These are phyloP conservation scores for Chaetops frenatus DNA, from an alignment of 2,113 vertebrate species.

Conservation along the genomic window DNA sequence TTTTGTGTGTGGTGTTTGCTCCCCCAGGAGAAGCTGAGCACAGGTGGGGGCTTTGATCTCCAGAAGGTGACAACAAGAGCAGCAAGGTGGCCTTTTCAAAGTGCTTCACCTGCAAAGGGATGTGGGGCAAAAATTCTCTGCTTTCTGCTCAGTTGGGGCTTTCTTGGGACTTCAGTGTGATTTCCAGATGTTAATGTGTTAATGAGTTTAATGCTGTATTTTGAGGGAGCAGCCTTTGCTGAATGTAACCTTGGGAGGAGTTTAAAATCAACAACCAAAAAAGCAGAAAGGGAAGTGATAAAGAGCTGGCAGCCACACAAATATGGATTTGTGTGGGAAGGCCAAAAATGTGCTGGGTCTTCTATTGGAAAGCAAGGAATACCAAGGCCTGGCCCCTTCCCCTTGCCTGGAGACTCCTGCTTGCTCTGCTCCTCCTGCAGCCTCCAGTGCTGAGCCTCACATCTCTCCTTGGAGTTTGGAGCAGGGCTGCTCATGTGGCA, in stretches of 20 bases:
- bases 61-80: not conserved
- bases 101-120: not conserved
- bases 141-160: not conserved
- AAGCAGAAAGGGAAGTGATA: not conserved
- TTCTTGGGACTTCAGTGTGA: not conserved
- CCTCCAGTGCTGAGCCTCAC: not conserved
- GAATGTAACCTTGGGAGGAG: not conserved
- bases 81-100: not conserved
- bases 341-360: not conserved
- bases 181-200: not conserved
- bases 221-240: not conserved
- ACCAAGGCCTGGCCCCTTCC: not conserved
- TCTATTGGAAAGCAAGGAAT: fast-evolving
- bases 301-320: not conserved
- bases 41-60: not conserved
- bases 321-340: constrained; percentile 6
- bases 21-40: not conserved
- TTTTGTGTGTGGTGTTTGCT: not conserved
- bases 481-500: not conserved
- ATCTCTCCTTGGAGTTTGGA: not conserved
- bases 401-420: not conserved
- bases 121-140: not conserved
- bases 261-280: not conserved
- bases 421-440: not conserved
- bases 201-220: not conserved